These are phyloP conservation scores for Ctena decussata DNA, from an alignment of 2,888 invertebrate species.

Conservation along the genomic window DNA sequence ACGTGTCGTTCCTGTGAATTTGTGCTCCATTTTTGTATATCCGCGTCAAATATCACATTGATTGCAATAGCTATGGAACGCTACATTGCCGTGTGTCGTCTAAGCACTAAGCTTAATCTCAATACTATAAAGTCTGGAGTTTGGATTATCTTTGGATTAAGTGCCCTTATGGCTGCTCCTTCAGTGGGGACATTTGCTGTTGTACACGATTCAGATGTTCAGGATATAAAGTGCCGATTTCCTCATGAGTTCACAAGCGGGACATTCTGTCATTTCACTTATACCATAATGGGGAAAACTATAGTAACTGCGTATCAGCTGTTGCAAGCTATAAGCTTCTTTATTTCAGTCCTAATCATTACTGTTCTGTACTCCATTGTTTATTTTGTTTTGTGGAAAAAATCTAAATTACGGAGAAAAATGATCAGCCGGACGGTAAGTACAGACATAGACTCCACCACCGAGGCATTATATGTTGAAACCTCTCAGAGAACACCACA, in stretches of 20 bases:
- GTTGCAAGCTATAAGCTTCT: slow-evolving; percentile 65
- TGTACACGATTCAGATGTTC: slow-evolving; percentile 64
- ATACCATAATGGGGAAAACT: slow-evolving; percentile 62
- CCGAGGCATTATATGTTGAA: neutral
- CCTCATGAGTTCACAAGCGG: slow-evolving; percentile 57
- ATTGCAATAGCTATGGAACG: slow-evolving; percentile 77
- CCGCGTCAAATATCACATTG: slow-evolving; percentile 72
- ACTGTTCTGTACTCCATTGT: slow-evolving; percentile 73
- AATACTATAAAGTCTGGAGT: slow-evolving; percentile 68
- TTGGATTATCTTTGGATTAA: slow-evolving; percentile 59
- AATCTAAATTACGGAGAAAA: slow-evolving; percentile 55
- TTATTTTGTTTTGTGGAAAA: slow-evolving; percentile 74
- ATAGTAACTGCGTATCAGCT: slow-evolving; percentile 68
- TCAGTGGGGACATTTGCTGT: slow-evolving; percentile 74
- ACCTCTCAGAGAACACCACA: neutral
- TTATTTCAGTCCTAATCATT: slow-evolving; percentile 64
- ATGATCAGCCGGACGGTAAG: slow-evolving; percentile 11
- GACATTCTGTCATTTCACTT: slow-evolving; percentile 78
- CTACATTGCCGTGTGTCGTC: slow-evolving; percentile 76
- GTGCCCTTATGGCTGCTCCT: slow-evolving; percentile 66
- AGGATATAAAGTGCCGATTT: slow-evolving; percentile 66
- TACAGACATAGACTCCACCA: neutral
- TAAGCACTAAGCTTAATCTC: slow-evolving; percentile 67
- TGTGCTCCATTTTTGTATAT: slow-evolving; percentile 72
- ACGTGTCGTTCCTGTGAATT: slow-evolving; percentile 73